Base-by-base conservation (phyloP, 2,797 vertebrate genomes). In the Acomys russatus region DNA sequence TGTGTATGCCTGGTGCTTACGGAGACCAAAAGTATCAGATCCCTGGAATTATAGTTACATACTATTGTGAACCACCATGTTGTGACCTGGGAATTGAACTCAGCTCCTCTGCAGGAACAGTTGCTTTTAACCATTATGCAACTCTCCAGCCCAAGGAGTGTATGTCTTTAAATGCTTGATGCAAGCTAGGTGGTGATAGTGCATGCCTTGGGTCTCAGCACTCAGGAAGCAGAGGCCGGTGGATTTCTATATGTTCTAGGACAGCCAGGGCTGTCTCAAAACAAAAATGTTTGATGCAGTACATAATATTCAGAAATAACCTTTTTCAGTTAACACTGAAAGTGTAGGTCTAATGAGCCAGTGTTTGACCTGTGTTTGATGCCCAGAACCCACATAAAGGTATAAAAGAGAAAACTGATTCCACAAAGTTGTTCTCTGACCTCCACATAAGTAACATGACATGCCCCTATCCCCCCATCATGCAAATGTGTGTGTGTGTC, bases 271-370 rank as follows among this genome's bases (percentile, higher is more conserved):
- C 25, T 49, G 73, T 76, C 12, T 76, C 74, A 76, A 15, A 76
- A 49, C 15, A 59, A 59, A 59, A 59, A 59, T 15, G 12, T 17
- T 74, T 77, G 88, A 63, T 91, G n/a, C 4, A 90, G 12, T 83
- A 63, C 51, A 20, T 56, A 49, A 89, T 73, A n/a, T 94, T 93
- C 84, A 88, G 71, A 54, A 70, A 82, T 71, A 73, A 66, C 15
- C 90, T 87, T 68, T 89, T 76, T 59, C 33, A 91, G 3, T 88
- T 93, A 92, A 90, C 51, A 54, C 61, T 94, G 74, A 89, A 56
- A 89, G 68, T 96, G 88, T 97, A 84, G 77, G 76, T 74, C n/a
- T 74, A 23, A n/a, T 22, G 51, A 33, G 51, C 38, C 54, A 59
- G 79, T 30, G 61, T n/a, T n/a, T n/a, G 44, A 23, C 64, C 63